These are phyloP conservation scores for Hydropotes inermis DNA, from an alignment of 2,113 vertebrate genomes.

Conservation along the genomic window DNA sequence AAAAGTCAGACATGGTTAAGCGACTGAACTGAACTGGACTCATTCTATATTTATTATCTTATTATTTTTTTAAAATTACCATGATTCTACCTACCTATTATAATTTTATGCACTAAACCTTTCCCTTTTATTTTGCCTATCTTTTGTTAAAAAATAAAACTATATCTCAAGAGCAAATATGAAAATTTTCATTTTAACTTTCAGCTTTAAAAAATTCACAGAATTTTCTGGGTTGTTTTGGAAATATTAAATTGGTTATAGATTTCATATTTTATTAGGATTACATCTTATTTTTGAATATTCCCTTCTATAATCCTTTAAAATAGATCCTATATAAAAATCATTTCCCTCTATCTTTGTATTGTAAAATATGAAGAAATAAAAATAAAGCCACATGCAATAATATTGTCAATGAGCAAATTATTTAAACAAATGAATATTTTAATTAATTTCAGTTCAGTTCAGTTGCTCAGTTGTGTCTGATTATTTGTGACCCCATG, in stretches of 20 bases:
- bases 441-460: background rate
- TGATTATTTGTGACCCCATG: accelerated
- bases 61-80: background rate
- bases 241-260: background rate
- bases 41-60: background rate
- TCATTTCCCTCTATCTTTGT: background rate
- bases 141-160: background rate
- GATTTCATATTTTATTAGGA: background rate
- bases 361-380: background rate
- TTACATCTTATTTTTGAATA: background rate
- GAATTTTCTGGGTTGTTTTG: background rate
- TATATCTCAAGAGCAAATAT: background rate
- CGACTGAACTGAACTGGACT: background rate
- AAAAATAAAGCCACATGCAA: background rate
- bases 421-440: background rate
- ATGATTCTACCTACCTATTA: background rate
- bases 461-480: background rate
- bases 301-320: background rate
- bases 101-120: background rate
- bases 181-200: background rate
- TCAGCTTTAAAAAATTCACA: background rate
- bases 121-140: background rate
- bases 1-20: background rate
- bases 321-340: background rate
- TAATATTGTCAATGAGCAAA: background rate